Evolutionary conservation across 2,113 vertebrate genomes (phyloP), one percentile per base, ranked within the genome.

Genomic region (Perognathus longimembris): DNA sequence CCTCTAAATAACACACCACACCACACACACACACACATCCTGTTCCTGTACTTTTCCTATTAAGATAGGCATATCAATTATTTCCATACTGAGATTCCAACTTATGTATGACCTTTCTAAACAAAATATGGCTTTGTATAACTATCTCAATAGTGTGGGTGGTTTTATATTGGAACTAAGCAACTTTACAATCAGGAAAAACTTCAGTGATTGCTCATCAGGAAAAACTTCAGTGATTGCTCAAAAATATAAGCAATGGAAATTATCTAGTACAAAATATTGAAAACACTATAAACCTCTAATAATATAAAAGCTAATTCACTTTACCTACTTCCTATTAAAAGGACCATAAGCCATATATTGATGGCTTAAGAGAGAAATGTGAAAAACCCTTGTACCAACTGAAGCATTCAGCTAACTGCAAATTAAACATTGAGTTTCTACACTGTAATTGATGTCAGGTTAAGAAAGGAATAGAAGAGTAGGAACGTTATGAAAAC

Each of bases 291-390:
- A 96, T 90, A 75, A 88, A n/a, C 5, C 9, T 79, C 11, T 71
- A 90, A 82, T 70, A 92, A 74, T 40, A 85, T 85, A 85, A 94
- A 94, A 45, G 85, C 67, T 80, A 89, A 91, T 84, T 92, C 74
- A 78, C 30, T 94, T 88, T 83, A 92, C 50, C 74, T 79, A 22
- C 24, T 85, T 7, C 14, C 75, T 93, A 79, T 85, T 95, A 71
- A 94, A 95, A 90, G 59, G 57, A 88, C 12, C 36, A 92, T 93
- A 95, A 93, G 73, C n/a, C 38, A 83, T 57, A 85, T 86, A 96
- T 88, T 92, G 92, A 95, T 95, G 93, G 70, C 66, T 94, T 54
- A 70, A 59, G 79, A 85, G 59, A 90, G 22, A 95, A 93, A 85
- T 82, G 61, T 85, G 69, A 93, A 85, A 78, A 18, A 54, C 21